Evolutionary conservation across 2,888 invertebrate species (phyloP), one percentile per base, ranked within the genome.

Genomic region (Caradrina clavipalpis): DNA sequence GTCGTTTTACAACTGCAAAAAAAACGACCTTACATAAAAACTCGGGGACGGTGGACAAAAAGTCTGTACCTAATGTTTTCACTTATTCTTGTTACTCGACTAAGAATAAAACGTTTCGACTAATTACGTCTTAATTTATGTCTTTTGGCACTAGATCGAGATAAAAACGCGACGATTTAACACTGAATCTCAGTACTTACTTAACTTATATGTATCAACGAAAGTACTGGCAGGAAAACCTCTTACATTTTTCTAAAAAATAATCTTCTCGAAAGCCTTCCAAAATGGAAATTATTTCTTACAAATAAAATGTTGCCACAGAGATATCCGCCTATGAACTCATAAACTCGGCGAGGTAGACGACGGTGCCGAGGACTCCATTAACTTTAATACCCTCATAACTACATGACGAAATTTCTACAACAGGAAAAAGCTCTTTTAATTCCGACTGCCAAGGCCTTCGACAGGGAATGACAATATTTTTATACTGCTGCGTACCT

Each of bases 301-400:
- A 83, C 80, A 89, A 91, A 92, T 91, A 89, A 90, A 91, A 91
- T 81, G 87, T 86, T 86, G 82, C 85, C 86, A 82, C 82, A 81
- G 85, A 90, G 88, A 87, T 90, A 89, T 88, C 89, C 85, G 86
- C 86, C 89, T 87, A 89, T 91, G 91, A 91, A 89, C 89, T 88
- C 91, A 90, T 94, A 93, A 94, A 93, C 87, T 90, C 88, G 86
- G 85, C 83, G 87, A 88, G 89, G 90, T 89, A 81, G 90, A 88
- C 86, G 87, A 82, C 87, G 86, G 82, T 87, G 86, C 84, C 87
- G 87, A 88, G 88, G 86, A 89, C 85, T 89, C 92, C 93, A 94
- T 94, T 94, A 93, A 94, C 89, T 94, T 94, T 94, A 93, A 93
- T 90, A 88, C 88, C 88, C 89, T 91, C 92, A 92, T 92, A 93